A percentile compares a stretch with the other conserved stretches of the same genome.
Evolutionary conservation across 1,140 invertebrate species (phyloP).

Genomic region (Palaemon carinicauda): DNA sequence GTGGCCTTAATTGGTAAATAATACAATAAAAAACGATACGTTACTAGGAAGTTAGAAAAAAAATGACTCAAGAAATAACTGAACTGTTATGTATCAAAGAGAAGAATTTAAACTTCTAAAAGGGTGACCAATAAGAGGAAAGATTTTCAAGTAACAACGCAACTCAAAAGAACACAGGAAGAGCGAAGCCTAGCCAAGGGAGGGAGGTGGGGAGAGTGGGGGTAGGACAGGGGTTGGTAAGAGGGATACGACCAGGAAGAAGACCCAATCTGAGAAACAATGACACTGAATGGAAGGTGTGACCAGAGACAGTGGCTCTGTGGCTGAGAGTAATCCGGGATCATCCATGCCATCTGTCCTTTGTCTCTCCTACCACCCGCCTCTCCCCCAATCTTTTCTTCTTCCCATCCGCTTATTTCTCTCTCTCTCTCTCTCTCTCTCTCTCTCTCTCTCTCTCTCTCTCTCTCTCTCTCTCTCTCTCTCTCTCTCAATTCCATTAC

Average conservation of each 20-base stretch:
- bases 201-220: background rate
- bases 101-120: no score
- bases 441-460: constrained; percentile 22
- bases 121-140: no score
- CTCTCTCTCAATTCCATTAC: background rate
- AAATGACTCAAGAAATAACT: no score
- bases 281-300: background rate
- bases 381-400: no score
- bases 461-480: background rate
- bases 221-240: background rate
- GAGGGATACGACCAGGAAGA: background rate
- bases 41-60: no score
- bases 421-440: constrained; percentile 1
- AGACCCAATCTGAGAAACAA: background rate
- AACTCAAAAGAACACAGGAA: background rate
- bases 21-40: no score
- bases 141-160: no score
- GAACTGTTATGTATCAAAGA: no score
- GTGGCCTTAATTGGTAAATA: no score
- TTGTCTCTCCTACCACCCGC: background rate
- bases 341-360: background rate
- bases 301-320: background rate
- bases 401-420: background rate
- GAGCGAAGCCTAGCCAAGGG: no score
- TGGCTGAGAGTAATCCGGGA: background rate